Evolutionary conservation across 2,113 vertebrate species (phyloP).

Genomic region (Rhizomys pruinosus): DNA sequence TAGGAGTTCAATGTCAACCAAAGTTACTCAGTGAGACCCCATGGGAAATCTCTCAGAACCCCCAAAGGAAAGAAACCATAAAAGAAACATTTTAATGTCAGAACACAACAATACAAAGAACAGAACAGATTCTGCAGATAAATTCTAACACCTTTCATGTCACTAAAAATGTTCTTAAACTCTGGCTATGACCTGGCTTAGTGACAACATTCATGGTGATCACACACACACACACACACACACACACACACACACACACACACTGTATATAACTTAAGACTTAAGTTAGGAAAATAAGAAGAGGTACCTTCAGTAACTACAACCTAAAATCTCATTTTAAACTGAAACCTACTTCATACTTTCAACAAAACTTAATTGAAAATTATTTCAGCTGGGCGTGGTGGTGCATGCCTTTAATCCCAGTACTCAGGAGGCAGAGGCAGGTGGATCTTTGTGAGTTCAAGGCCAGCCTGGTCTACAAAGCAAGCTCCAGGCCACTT

Average conservation of each 20-base stretch:
- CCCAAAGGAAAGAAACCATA: neutral
- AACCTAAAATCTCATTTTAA: constrained; percentile 47
- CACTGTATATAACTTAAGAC: too few relatives aligned
- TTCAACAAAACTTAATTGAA: constrained; percentile 28
- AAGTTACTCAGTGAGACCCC: neutral
- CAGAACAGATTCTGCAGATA: too few relatives aligned
- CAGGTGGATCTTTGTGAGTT: too few relatives aligned
- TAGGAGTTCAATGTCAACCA: neutral
- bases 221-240: too few relatives aligned
- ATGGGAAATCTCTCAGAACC: too few relatives aligned
- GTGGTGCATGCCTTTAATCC: too few relatives aligned
- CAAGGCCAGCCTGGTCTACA: too few relatives aligned
- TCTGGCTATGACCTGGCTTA: neutral
- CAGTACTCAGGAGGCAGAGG: too few relatives aligned
- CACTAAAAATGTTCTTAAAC: neutral
- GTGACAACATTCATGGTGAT: neutral
- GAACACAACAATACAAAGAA: too few relatives aligned
- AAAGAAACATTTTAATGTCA: neutral
- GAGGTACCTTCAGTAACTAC: neutral
- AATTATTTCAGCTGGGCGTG: too few relatives aligned
- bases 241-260: too few relatives aligned
- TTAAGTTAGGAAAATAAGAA: constrained; percentile 28
- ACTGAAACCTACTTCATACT: constrained; percentile 27
- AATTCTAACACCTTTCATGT: neutral
- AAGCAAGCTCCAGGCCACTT: too few relatives aligned